These are phyloP conservation scores for Borostomias antarcticus DNA, from an alignment of 2,797 vertebrate species.

Conservation along the genomic window DNA sequence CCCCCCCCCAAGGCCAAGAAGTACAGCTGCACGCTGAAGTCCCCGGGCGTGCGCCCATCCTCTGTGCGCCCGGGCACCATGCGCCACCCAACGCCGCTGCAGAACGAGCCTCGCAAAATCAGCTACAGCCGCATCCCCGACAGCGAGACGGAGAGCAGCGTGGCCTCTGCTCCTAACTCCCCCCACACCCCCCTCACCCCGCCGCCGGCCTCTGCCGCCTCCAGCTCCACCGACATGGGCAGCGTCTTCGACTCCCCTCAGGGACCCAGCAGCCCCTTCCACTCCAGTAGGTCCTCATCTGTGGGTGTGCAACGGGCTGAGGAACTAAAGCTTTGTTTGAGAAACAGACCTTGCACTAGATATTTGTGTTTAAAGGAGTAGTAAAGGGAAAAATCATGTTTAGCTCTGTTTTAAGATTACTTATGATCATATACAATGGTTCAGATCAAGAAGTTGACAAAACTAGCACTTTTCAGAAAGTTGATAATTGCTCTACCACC, in stretches of 20 bases:
- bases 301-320: not conserved
- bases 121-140: slow-evolving; percentile 96
- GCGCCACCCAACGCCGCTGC: slow-evolving; percentile 92
- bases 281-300: slow-evolving; percentile 87
- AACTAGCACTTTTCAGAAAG: too few relatives aligned
- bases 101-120: slow-evolving; percentile 94
- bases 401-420: too few relatives aligned
- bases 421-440: too few relatives aligned
- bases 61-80: slow-evolving; percentile 87
- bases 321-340: too few relatives aligned
- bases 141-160: slow-evolving; percentile 83
- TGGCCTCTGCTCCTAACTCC: slow-evolving; percentile 89
- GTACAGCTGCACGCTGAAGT: slow-evolving; percentile 90
- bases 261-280: slow-evolving; percentile 91
- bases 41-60: slow-evolving; percentile 92
- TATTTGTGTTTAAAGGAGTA: not conserved
- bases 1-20: slow-evolving; percentile 81
- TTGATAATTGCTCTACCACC: too few relatives aligned
- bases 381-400: too few relatives aligned
- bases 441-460: too few relatives aligned
- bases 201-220: slow-evolving; percentile 87
- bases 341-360: too few relatives aligned
- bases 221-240: slow-evolving; percentile 89
- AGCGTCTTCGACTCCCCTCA: slow-evolving; percentile 90
- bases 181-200: slow-evolving; percentile 91